These are phyloP conservation scores for Hoplodrina blanda DNA, from an alignment of 2,888 invertebrate genomes.

Conservation along the genomic window DNA sequence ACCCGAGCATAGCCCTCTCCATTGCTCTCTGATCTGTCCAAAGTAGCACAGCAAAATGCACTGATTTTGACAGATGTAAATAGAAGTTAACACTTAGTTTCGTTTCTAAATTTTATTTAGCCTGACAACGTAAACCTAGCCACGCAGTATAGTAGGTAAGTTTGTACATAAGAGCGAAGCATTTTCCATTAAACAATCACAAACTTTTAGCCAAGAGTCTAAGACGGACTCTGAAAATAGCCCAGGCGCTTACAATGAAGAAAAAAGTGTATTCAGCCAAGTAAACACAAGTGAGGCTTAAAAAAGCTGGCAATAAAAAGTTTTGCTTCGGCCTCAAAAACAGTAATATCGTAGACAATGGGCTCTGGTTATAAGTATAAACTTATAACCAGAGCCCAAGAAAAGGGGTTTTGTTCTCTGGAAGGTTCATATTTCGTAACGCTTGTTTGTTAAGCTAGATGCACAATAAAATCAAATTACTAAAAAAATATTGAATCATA, in stretches of 20 bases:
- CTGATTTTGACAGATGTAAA: no score
- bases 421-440: background rate
- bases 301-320: background rate
- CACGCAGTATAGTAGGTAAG: no score
- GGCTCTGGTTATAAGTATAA: background rate
- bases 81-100: no score
- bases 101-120: no score
- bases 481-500: background rate
- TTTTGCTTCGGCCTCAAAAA: background rate
- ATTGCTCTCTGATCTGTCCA: no score
- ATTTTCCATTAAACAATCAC: constrained; percentile 4
- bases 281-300: constrained; percentile 6
- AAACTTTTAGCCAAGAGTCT: constrained; percentile 9
- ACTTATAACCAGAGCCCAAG: no score
- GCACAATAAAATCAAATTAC: background rate
- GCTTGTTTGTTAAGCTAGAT: background rate
- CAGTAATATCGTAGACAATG: constrained; percentile 1
- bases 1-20: no score
- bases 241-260: constrained; percentile 13
- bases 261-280: constrained; percentile 5
- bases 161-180: background rate
- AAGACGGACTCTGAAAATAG: constrained; percentile 14
- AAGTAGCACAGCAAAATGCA: no score
- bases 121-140: no score
- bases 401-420: background rate